A percentile compares a stretch with the other conserved stretches of the same genome.
Evolutionary conservation across 2,888 invertebrate species (phyloP).

Genomic region (Dryomyza anilis): DNA sequence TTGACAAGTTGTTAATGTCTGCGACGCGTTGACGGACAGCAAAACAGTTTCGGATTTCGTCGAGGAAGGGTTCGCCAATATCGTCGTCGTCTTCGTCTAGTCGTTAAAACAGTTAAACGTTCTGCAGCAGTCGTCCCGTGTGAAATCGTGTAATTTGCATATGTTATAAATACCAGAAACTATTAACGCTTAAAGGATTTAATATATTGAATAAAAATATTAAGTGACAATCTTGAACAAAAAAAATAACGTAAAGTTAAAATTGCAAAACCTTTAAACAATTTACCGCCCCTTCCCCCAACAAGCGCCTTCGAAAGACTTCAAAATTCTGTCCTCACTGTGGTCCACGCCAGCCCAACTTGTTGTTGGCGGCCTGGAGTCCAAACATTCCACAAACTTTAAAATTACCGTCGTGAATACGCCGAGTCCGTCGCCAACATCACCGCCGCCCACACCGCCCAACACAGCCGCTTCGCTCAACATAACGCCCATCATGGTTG

Average conservation of each 20-base stretch:
- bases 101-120: background rate
- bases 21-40: conserved; percentile 35
- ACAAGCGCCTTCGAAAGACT: conserved; percentile 32
- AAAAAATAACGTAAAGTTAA: too few species aligned
- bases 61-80: conserved; percentile 47
- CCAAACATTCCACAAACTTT: conserved; percentile 53
- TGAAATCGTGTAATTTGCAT: conserved; percentile 16
- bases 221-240: too few species aligned
- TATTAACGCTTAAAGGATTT: too few species aligned
- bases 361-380: conserved; percentile 51
- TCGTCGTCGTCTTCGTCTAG: background rate
- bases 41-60: conserved; percentile 59
- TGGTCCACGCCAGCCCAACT: conserved; percentile 60
- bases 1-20: conserved; percentile 38
- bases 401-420: conserved; percentile 58
- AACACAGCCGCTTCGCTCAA: background rate
- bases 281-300: too few species aligned
- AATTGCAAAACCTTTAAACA: too few species aligned
- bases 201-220: too few species aligned
- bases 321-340: conserved; percentile 61
- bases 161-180: too few species aligned
- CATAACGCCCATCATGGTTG: conserved; percentile 55
- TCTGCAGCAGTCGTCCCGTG: too few species aligned
- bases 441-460: conserved; percentile 48
- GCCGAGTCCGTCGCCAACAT: conserved; percentile 52